These are phyloP conservation scores for Cherax destructor DNA, from an alignment of 1,140 invertebrate genomes.

Conservation along the genomic window DNA sequence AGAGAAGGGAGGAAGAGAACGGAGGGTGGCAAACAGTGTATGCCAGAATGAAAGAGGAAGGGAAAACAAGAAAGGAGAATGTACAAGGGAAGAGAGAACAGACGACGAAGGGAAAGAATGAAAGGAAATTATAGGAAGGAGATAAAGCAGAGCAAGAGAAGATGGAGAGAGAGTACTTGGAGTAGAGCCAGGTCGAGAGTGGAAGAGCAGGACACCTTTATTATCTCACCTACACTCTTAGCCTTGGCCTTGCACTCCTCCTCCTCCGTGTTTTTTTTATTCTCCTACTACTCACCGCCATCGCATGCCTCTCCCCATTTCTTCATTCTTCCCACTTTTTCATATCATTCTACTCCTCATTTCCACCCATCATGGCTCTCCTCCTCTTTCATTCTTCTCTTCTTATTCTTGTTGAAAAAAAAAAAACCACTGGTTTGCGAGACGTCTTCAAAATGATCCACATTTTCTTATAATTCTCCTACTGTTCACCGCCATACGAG, in stretches of 20 bases:
- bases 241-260: background rate
- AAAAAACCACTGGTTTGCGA: too few relatives aligned
- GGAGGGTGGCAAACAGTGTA: background rate
- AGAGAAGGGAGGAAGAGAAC: too few relatives aligned
- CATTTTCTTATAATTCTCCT: too few relatives aligned
- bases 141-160: too few relatives aligned
- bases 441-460: too few relatives aligned
- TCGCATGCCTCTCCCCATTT: background rate
- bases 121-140: background rate
- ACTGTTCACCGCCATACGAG: too few relatives aligned
- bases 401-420: background rate
- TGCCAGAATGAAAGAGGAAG: background rate
- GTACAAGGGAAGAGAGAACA: too few relatives aligned
- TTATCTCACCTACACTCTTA: background rate
- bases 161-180: too few relatives aligned
- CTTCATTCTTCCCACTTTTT: background rate
- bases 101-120: background rate
- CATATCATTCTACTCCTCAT: background rate
- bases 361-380: background rate
- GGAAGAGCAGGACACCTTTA: background rate
- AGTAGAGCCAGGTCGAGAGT: background rate
- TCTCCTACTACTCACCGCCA: background rate
- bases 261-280: background rate
- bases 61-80: too few relatives aligned
- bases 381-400: background rate